phyloP scores from a whole-genome alignment of 2,797 vertebrate genomes.

The Halcyon chelicuti region DNA sequence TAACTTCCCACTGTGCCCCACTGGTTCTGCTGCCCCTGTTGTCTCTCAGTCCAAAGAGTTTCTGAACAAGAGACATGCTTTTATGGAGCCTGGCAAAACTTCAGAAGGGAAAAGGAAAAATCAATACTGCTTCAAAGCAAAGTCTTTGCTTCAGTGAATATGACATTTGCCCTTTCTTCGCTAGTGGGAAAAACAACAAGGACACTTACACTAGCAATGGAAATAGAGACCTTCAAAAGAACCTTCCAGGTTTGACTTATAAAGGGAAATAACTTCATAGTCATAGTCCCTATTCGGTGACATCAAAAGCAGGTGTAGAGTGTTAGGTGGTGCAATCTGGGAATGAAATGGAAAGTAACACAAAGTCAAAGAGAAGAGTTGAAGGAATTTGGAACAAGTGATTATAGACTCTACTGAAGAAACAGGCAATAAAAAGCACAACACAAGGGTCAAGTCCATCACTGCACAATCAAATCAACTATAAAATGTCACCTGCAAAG shows the following conservation, averaged over 20 bases:
- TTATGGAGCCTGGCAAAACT: slow-evolving; percentile 58
- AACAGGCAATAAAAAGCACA: background rate
- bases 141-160: slow-evolving; percentile 69
- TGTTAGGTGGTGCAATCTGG: background rate
- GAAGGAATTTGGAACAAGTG: slow-evolving; percentile 4
- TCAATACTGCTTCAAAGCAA: slow-evolving; percentile 64
- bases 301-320: slow-evolving; percentile 44
- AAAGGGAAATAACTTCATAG: slow-evolving; percentile 52
- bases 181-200: slow-evolving; percentile 69
- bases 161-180: slow-evolving; percentile 72
- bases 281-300: slow-evolving; percentile 38
- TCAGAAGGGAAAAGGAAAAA: slow-evolving; percentile 67
- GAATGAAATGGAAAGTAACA: slow-evolving; percentile 33
- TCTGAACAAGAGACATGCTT: slow-evolving; percentile 61
- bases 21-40: slow-evolving; percentile 60
- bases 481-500: slow-evolving; percentile 35
- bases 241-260: slow-evolving; percentile 61
- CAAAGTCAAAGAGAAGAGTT: slow-evolving; percentile 35
- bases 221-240: slow-evolving; percentile 42
- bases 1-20: background rate
- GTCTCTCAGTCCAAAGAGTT: slow-evolving; percentile 52
- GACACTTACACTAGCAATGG: slow-evolving; percentile 42
- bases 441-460: background rate
- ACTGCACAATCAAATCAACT: background rate
- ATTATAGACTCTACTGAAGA: slow-evolving; percentile 35